Conservation (phyloP, 2,113 vertebrate genomes). For the Limnothrissa miodon region DNA sequence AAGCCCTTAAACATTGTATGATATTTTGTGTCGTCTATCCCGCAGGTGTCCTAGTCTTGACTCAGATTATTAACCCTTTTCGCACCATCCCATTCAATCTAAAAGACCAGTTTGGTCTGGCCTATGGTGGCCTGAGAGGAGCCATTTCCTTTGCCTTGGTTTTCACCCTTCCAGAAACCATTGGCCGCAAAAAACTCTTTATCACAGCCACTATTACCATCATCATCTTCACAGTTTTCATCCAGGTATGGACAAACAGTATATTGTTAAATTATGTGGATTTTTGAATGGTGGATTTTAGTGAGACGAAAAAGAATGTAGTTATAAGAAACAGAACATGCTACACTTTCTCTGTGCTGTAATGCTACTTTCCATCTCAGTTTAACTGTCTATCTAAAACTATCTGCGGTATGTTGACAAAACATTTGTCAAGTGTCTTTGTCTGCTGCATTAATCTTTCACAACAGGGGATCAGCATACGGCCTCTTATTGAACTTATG, state of each 20-base stretch:
- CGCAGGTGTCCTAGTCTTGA: conserved; percentile 89
- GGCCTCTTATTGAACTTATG: conserved; percentile 90
- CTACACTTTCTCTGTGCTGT: not conserved
- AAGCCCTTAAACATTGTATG: not conserved
- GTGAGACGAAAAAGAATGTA: not conserved
- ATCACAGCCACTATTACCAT: conserved; percentile 88
- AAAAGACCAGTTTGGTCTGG: conserved; percentile 96
- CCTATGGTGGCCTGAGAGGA: conserved; percentile 91
- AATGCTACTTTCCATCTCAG: not conserved
- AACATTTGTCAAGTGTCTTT: conserved; percentile 1
- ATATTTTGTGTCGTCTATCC: not conserved
- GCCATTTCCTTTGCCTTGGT: conserved; percentile 93
- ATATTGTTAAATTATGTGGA: not conserved
- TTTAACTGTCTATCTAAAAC: not conserved
- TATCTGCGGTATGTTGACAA: not conserved
- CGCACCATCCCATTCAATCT: conserved; percentile 90
- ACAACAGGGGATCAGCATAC: conserved; percentile 92
- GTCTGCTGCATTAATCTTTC: conserved; percentile 7
- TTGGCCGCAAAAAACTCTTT: conserved; percentile 85
- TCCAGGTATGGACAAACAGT: conserved; percentile 75
- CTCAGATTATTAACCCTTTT: conserved; percentile 94
- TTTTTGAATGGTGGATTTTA: too few species aligned
- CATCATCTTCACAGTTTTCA: conserved; percentile 95
- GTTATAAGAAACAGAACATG: not conserved
- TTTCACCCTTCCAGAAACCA: conserved; percentile 87